Conservation (phyloP, 2,888 invertebrate genomes). For the Agonopterix heracliana region DNA sequence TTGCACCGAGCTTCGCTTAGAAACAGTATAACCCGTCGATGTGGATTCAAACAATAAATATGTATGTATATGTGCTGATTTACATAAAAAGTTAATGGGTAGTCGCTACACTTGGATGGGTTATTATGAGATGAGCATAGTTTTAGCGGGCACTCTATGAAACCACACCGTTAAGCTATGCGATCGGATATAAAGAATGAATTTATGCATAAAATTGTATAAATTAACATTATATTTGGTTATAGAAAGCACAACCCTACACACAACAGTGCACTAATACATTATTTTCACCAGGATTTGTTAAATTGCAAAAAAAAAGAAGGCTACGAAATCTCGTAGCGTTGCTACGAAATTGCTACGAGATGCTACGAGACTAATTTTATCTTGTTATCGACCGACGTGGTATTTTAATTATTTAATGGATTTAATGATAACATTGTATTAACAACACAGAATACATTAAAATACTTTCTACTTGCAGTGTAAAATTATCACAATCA, state of each 20-base stretch:
- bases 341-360: conserved; percentile 58
- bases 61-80: conserved; percentile 6
- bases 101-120: conserved; percentile 34
- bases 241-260: too few relatives aligned
- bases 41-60: too few relatives aligned
- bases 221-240: neutral
- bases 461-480: too few relatives aligned
- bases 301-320: neutral
- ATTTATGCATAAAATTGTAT: neutral
- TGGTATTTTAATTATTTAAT: too few relatives aligned
- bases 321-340: conserved; percentile 54
- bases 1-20: too few relatives aligned
- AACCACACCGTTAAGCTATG: neutral
- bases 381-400: too few relatives aligned
- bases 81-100: conserved; percentile 27
- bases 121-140: conserved; percentile 33
- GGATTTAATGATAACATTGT: too few relatives aligned
- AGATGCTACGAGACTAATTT: neutral
- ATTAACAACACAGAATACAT: too few relatives aligned
- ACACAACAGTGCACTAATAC: too few relatives aligned
- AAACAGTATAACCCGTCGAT: too few relatives aligned
- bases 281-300: too few relatives aligned
- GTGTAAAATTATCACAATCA: too few relatives aligned
- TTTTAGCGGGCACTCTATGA: conserved; percentile 21
- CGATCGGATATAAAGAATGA: neutral